Evolutionary conservation across 2,888 invertebrate species (phyloP), one percentile per base, ranked within the genome.

Genomic region (Drosophila barbarae): DNA sequence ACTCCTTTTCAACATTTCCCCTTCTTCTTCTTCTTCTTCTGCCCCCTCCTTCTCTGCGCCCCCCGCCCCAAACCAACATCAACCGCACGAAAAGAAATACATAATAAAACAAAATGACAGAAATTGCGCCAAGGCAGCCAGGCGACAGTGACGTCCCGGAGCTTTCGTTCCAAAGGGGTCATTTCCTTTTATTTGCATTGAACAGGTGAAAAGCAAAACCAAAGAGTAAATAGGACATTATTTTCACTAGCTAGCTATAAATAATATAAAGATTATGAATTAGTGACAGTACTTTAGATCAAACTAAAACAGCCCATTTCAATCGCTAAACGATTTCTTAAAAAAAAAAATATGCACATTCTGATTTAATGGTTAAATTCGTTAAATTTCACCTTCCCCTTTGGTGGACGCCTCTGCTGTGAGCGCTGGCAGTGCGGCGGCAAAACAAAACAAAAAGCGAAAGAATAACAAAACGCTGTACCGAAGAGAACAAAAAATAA

Each of bases 1-100:
- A 82, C 85, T 79, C 79, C 85, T 80, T 85, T 83, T 83, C 69
- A 74, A 77, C 73, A 69, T 32, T 49, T 42, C 41, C 49, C 56
- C 21, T 15, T 46, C 35, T 34, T 26, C 44, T 32, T n/a, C 42
- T 54, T 35, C 21, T 42, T 52, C 15, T 34, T 12, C 9, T 18
- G 3, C 18, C 26, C 21, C 39, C 36, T 30, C 21, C 34, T 23
- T 23, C 21, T 3, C 32, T 8, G 12, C n/a, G 26, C 28, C 34
- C 12, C 50, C 36, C 30, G 5, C 34, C 30, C 60, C 21, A 46
- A 9, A 7, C 30, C 61, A 46, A 46, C 42, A 46, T 50, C 52
- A 59, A 61, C 44, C 53, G 42, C 54, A 69, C 67, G 59, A 53
- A 73, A 57, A 73, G 61, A 65, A 60, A 71, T 41, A 66, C 47